Percentiles rank a stretch among this genome's conserved stretches.
Evolutionary conservation across 1,140 invertebrate species (phyloP).

Genomic region (Paraescarpia echinospica): DNA sequence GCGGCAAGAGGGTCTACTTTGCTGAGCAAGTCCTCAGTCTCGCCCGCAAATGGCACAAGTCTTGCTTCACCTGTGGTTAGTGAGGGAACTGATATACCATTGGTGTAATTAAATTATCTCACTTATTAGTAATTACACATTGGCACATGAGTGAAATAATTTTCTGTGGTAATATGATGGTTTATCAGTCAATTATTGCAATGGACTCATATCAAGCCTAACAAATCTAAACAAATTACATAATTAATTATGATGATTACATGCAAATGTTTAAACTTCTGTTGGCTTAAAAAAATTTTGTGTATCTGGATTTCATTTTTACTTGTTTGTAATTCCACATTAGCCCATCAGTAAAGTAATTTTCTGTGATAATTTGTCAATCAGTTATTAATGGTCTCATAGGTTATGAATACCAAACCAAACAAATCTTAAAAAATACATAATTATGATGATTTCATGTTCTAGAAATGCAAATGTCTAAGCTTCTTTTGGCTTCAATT

Average conservation of each 20-base stretch:
- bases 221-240: too few species aligned
- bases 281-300: not conserved
- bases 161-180: too few species aligned
- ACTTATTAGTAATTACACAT: not conserved
- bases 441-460: not conserved
- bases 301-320: too few species aligned
- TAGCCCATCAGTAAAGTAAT: not conserved
- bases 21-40: conserved; percentile 63
- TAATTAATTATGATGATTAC: not conserved
- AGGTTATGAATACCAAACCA: not conserved
- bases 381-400: not conserved
- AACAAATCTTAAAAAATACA: too few species aligned
- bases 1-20: conserved; percentile 64
- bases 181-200: too few species aligned
- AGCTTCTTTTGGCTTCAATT: not conserved
- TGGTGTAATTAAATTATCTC: not conserved
- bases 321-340: not conserved
- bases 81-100: not conserved
- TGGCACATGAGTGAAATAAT: too few species aligned
- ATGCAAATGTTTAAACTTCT: not conserved
- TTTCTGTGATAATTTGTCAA: not conserved
- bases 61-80: conserved; percentile 97
- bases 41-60: conserved; percentile 97
- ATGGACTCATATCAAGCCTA: not conserved
- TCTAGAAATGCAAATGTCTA: not conserved